These are phyloP conservation scores for Euglossa dilemma DNA, from an alignment of 1,140 invertebrate genomes.

Conservation along the genomic window DNA sequence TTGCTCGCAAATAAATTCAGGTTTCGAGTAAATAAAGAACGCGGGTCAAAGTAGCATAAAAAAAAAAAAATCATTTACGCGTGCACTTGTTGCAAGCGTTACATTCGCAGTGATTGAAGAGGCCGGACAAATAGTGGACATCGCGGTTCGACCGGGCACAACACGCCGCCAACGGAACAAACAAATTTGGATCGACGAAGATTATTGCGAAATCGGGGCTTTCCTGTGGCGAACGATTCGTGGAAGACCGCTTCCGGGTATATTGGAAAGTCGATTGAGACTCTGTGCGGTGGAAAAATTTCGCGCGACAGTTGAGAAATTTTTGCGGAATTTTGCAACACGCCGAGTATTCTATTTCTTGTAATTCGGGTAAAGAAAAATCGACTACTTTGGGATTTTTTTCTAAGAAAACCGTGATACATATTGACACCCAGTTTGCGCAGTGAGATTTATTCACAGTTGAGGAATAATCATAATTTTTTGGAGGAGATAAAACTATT, in stretches of 20 bases:
- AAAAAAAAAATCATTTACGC: conserved; percentile 47
- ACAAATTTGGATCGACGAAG: conserved; percentile 24
- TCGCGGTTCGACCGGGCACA: background rate
- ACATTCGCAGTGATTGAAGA: conserved; percentile 33
- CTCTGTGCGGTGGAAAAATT: background rate
- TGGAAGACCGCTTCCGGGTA: background rate
- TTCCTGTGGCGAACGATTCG: background rate
- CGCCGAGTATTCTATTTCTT: too few relatives aligned
- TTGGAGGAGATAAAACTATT: too few relatives aligned
- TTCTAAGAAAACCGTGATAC: too few relatives aligned
- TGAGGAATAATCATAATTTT: too few relatives aligned
- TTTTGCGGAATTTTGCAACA: too few relatives aligned
- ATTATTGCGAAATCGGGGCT: conserved; percentile 18
- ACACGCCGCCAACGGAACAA: background rate
- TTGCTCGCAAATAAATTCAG: conserved; percentile 39
- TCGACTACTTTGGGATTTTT: too few relatives aligned
- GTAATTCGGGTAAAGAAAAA: too few relatives aligned
- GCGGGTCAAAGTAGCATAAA: conserved; percentile 44
- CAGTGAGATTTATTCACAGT: too few relatives aligned
- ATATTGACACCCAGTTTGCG: too few relatives aligned
- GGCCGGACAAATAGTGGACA: conserved; percentile 13
- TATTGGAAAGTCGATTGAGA: background rate
- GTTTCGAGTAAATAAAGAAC: conserved; percentile 44
- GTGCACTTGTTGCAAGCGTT: conserved; percentile 36
- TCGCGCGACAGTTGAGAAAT: too few relatives aligned